Conservation (phyloP, 2,888 invertebrate species). For the Hedya salicella region DNA sequence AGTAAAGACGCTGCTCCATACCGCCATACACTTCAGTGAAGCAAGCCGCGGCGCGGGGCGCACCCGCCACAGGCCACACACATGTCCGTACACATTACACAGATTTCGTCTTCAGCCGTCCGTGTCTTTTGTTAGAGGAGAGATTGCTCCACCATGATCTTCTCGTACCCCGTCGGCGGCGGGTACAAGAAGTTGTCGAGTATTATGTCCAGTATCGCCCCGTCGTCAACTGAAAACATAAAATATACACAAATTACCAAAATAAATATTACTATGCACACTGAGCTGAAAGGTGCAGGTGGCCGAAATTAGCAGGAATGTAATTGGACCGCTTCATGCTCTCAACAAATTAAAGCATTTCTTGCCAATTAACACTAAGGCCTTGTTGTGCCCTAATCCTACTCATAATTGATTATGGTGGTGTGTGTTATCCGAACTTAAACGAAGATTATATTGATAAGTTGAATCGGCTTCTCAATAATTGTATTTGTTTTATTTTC, state of each 20-base stretch:
- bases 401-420: too few relatives aligned
- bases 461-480: too few relatives aligned
- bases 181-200: conserved; percentile 94
- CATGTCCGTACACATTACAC: conserved; percentile 56
- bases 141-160: conserved; percentile 98
- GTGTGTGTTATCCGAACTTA: too few relatives aligned
- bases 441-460: too few relatives aligned
- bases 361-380: too few relatives aligned
- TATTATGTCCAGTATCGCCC: conserved; percentile 97
- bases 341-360: too few relatives aligned
- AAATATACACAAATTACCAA: background rate
- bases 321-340: too few relatives aligned
- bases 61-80: conserved; percentile 45
- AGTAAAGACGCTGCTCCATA: conserved; percentile 5
- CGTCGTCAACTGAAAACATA: conserved; percentile 94
- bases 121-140: conserved; percentile 88
- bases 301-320: too few relatives aligned
- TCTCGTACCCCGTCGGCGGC: conserved; percentile 95
- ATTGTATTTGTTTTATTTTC: too few relatives aligned
- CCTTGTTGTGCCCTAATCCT: too few relatives aligned
- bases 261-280: too few relatives aligned
- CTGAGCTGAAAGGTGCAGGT: too few relatives aligned
- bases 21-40: background rate
- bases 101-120: background rate
- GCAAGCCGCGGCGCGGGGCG: conserved; percentile 3